Percentiles rank a stretch among this genome's conserved stretches.
Evolutionary conservation across 1,140 invertebrate species (phyloP).

Genomic region (Brachionus plicatilis): DNA sequence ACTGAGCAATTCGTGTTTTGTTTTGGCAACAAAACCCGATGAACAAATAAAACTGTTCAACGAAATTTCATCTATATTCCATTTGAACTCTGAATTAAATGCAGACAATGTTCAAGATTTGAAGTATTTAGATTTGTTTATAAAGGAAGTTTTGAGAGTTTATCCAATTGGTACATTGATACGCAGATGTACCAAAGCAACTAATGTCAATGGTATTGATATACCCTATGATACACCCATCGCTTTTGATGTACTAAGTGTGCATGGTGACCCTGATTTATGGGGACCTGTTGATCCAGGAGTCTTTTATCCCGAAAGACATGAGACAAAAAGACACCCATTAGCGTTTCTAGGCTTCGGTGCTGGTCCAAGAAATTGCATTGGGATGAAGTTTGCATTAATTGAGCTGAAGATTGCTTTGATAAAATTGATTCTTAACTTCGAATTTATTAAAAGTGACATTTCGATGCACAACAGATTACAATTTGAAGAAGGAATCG

Average conservation of each 20-base stretch:
- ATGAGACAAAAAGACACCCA: background rate
- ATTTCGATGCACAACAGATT: no score
- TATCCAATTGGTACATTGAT: no score
- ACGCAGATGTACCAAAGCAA: conserved; percentile 43
- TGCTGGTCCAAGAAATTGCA: no score
- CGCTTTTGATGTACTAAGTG: conserved; percentile 48
- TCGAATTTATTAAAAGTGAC: no score
- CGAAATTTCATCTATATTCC: conserved; percentile 53
- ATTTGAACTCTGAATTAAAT: conserved; percentile 45
- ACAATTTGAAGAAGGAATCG: no score
- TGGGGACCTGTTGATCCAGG: conserved; percentile 47
- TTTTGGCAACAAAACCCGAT: conserved; percentile 55
- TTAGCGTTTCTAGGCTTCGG: no score
- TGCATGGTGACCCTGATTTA: conserved; percentile 49
- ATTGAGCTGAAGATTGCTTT: no score
- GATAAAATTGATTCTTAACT: no score
- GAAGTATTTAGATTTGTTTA: background rate
- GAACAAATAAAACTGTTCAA: conserved; percentile 56
- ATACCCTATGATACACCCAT: conserved; percentile 51
- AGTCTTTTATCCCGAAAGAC: conserved; percentile 48
- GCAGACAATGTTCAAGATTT: conserved; percentile 37
- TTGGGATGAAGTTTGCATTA: no score
- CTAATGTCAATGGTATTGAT: conserved; percentile 44
- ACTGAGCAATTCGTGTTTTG: no score
- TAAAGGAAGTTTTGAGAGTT: no score